Evolutionary conservation across 2,797 vertebrate genomes (phyloP), one percentile per base, ranked within the genome.

Genomic region (Sternarchorhynchus goeldii): DNA sequence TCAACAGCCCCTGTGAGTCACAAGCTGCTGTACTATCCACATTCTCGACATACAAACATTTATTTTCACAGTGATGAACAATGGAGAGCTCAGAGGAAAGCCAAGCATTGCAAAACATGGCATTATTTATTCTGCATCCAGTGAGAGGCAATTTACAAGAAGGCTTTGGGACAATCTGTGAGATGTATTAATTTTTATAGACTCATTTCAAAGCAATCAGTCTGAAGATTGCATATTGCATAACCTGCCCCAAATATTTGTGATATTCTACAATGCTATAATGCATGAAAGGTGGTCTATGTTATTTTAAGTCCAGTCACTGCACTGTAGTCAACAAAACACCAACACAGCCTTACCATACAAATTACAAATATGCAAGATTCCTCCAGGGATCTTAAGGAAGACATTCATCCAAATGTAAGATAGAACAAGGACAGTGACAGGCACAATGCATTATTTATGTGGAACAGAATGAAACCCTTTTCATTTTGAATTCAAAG

Each of bases 401-500:
- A 31, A 55, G 12, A 55, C 6, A 18, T 55, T 50, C 12, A 8
- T 6, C 39, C 32, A 39, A 12, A 50, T n/a, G 1, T 34, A 53
- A 69, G 50, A 53, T 6, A 16, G 21, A 4, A 29, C 17, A 69
- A 8, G 16, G 50, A 32, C 68, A 34, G n/a, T 10, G 31, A 70
- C 36, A 3, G n/a, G 12, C 20, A 67, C 16, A 4, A 1, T 21
- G 17, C 41, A 20, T 57, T 50, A 45, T 10, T 31, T 56, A 56
- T 57, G 3, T 29, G 67, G n/a, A 79, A 74, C 18, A 67, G 63
- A 36, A 34, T 25, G 8, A 79, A 60, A 21, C 36, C 14, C 62
- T 79, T 79, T 73, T 70, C 58, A 25, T 57, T 50, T 50, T 34
- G 63, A 32, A 20, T 59, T 73, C 62, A 66, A 68, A 68, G 71